phyloP scores from a whole-genome alignment of 2,113 vertebrate genomes.

The Danionella cerebrum region DNA sequence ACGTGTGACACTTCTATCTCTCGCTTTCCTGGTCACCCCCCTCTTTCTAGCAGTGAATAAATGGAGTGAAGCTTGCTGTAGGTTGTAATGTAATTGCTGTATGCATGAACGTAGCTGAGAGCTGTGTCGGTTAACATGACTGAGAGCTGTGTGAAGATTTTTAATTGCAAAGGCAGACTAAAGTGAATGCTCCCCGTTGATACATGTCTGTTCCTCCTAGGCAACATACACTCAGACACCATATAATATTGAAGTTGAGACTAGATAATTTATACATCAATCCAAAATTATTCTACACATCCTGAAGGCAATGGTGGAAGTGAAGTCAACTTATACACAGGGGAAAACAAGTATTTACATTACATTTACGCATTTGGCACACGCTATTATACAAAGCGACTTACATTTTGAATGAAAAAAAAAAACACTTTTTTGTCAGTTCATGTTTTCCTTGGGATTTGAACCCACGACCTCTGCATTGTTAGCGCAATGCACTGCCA shows the following conservation, averaged over 20 bases:
- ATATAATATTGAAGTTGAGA: conserved; percentile 22
- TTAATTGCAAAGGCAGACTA: conserved; percentile 42
- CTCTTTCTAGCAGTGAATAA: background rate
- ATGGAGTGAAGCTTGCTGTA: conserved; percentile 13
- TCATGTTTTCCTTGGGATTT: no score
- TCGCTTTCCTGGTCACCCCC: background rate
- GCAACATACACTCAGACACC: conserved; percentile 2
- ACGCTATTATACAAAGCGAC: no score
- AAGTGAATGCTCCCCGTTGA: conserved; percentile 19
- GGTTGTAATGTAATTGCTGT: conserved; percentile 41
- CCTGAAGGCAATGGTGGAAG: background rate
- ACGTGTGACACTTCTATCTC: conserved; percentile 24
- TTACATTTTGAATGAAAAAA: no score
- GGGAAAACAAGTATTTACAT: no score
- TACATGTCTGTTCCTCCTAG: background rate
- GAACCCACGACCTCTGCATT: no score
- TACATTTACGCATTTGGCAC: no score
- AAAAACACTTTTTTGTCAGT: no score
- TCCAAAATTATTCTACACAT: background rate
- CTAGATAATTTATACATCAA: conserved; percentile 22
- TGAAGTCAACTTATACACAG: no score
- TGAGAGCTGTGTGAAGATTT: conserved; percentile 33
- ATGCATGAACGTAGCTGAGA: conserved; percentile 37
- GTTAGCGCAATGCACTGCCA: no score
- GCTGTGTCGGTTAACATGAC: conserved; percentile 30